Conservation (phyloP, 2,888 invertebrate species). For the Ormia ochracea region DNA sequence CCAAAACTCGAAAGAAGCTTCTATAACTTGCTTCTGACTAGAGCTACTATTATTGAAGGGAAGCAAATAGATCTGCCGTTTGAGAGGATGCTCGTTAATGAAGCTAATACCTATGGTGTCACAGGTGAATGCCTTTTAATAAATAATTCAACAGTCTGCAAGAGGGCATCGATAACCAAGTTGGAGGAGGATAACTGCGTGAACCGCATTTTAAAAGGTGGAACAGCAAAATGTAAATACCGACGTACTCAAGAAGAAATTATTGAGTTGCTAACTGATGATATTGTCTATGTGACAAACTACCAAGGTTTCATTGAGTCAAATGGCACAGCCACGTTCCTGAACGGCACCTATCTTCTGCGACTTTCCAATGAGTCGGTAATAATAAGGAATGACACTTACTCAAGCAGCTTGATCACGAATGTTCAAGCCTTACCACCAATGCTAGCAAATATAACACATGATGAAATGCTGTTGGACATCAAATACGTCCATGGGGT, state of each 20-base stretch:
- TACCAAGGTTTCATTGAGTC: too few relatives aligned
- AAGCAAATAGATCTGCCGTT: constrained; percentile 2
- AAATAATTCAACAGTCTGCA: not conserved
- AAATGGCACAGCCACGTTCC: too few relatives aligned
- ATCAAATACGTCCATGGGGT: too few relatives aligned
- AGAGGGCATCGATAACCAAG: not conserved
- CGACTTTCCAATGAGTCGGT: too few relatives aligned
- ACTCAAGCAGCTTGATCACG: too few relatives aligned
- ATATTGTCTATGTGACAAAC: too few relatives aligned
- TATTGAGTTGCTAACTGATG: too few relatives aligned
- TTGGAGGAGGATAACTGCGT: not conserved
- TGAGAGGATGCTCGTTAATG: not conserved
- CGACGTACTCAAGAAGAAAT: not conserved
- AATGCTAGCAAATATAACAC: too few relatives aligned
- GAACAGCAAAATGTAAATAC: constrained; percentile 9
- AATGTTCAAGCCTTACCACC: too few relatives aligned
- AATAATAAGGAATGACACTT: too few relatives aligned
- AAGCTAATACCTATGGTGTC: constrained; percentile 7
- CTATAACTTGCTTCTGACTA: constrained; percentile 2
- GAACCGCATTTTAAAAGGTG: not conserved
- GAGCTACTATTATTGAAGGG: not conserved
- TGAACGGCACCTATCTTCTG: too few relatives aligned
- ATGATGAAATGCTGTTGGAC: too few relatives aligned
- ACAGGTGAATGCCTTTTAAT: constrained; percentile 9
- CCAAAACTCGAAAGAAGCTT: not conserved